Conservation (phyloP, 2,888 invertebrate species). For the Syrista parreyssii region DNA sequence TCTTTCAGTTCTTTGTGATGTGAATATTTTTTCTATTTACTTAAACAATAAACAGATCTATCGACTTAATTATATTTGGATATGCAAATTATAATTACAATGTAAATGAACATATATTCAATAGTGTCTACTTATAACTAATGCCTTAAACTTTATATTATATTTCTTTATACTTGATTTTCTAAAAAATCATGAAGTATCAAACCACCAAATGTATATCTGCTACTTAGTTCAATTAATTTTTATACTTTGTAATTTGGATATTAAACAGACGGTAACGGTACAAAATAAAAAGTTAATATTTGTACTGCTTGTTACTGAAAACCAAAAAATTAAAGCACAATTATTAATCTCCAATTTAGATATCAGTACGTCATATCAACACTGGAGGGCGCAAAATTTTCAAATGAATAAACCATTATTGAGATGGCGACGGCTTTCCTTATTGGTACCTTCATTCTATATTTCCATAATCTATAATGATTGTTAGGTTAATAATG, state of each 20-base stretch:
- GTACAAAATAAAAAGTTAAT: neutral
- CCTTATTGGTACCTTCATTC: neutral
- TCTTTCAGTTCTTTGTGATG: neutral
- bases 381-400: neutral
- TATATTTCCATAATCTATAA: neutral
- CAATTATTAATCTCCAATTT: neutral
- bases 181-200: neutral
- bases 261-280: no score
- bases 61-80: neutral
- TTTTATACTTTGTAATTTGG: no score
- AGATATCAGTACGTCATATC: neutral
- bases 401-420: neutral
- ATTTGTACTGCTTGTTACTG: neutral
- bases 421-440: neutral
- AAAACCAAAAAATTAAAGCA: neutral
- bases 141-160: neutral
- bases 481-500: conserved; percentile 5
- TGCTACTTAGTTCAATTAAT: no score
- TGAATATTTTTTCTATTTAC: neutral
- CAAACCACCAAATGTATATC: no score
- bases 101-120: neutral
- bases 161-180: neutral
- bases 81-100: neutral
- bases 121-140: neutral
- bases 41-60: neutral